Base-by-base conservation (phyloP, 2,888 invertebrate genomes). In the Pasiphila rectangulata region DNA sequence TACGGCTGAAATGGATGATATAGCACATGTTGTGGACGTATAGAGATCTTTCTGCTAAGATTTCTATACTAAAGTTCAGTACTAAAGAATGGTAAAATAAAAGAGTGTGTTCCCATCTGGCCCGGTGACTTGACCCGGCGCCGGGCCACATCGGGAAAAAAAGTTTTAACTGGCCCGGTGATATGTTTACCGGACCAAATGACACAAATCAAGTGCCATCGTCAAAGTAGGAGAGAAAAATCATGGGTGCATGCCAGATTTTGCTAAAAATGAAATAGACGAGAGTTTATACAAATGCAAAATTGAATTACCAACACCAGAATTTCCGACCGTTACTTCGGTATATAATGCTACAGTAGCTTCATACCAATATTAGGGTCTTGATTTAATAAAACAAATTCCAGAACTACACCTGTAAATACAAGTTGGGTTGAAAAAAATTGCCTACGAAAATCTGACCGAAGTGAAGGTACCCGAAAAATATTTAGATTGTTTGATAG, bases 161-260 rank as follows among this genome's bases (percentile, higher is more conserved):
- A n/a, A n/a, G n/a, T n/a, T n/a, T n/a, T n/a, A n/a, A n/a, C n/a
- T n/a, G n/a, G n/a, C n/a, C n/a, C n/a, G n/a, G n/a, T n/a, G n/a
- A n/a, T n/a, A n/a, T n/a, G n/a, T n/a, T n/a, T n/a, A n/a, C n/a
- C n/a, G n/a, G n/a, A n/a, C n/a, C n/a, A n/a, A n/a, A n/a, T n/a
- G n/a, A n/a, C n/a, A n/a, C n/a, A n/a, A n/a, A n/a, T n/a, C n/a
- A n/a, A n/a, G n/a, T n/a, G n/a, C n/a, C n/a, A n/a, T n/a, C n/a
- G n/a, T n/a, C n/a, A 43, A 21, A 21, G 39, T 46, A 42, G 37
- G 41, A 20, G 46, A 51, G 42, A 46, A 51, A 27, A 36, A 42
- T 30, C 50, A 51, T 39, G 37, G 10, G 20, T 51, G 51, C 32
- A 35, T 34, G 38, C 46, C 43, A 43, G 40, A 46, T 51, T 46